Conservation (phyloP, 1,140 invertebrate species). For the Globodera rostochiensis region DNA sequence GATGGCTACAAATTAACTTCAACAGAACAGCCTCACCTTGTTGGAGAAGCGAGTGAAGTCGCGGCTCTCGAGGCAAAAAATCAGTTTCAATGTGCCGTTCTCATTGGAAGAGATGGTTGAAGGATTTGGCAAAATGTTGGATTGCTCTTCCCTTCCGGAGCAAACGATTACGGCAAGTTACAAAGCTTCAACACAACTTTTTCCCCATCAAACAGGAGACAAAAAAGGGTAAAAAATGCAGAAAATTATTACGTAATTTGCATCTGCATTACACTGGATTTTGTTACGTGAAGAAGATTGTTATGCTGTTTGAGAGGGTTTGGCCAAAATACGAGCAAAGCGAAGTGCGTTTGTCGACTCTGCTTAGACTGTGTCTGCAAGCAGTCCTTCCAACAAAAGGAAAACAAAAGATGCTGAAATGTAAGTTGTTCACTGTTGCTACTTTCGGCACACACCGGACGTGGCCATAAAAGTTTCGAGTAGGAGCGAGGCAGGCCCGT, state of each 20-base stretch:
- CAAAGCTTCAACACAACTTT: background rate
- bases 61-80: constrained; percentile 2
- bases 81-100: constrained; percentile 15
- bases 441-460: too few species aligned
- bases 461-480: too few species aligned
- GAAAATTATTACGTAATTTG: constrained; percentile 3
- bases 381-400: constrained; percentile 5
- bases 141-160: background rate
- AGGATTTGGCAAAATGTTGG: constrained; percentile 17
- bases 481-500: too few species aligned
- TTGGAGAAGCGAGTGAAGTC: constrained; percentile 26
- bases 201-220: background rate
- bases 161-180: constrained; percentile 1
- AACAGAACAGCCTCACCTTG: constrained; percentile 6
- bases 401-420: background rate
- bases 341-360: background rate
- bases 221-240: constrained; percentile 1
- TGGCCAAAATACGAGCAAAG: background rate
- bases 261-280: background rate
- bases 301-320: constrained; percentile 1
- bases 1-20: background rate
- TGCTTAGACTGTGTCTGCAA: background rate
- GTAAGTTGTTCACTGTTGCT: constrained; percentile 2
- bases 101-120: constrained; percentile 2
- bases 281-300: constrained; percentile 27